phyloP scores from a whole-genome alignment of 23 tunicate genomes.

The Ascidia mentula region DNA sequence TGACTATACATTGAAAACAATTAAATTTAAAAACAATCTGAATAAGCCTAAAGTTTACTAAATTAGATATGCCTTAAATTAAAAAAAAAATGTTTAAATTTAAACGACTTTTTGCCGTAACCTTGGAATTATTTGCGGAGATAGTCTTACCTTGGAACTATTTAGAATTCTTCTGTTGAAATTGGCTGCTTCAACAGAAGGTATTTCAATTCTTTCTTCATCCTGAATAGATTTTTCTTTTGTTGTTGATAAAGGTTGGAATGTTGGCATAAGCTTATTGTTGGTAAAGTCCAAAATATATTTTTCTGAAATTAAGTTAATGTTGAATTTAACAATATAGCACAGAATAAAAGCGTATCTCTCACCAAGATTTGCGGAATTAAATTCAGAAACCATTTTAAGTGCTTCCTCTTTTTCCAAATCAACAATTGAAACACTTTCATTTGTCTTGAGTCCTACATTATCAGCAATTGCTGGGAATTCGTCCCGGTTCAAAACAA shows the following conservation, averaged over 20 bases:
- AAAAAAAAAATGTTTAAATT: neutral
- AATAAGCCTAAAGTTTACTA: neutral
- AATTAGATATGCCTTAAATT: neutral
- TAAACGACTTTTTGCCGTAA: too few relatives aligned
- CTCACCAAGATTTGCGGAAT: neutral
- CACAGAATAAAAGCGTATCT: neutral
- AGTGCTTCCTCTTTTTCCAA: neutral
- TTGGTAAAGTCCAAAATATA: neutral
- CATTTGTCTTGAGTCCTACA: neutral
- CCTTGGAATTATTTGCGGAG: too few relatives aligned
- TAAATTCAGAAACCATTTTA: neutral
- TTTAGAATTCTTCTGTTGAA: neutral
- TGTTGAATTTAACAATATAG: neutral
- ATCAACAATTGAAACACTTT: neutral
- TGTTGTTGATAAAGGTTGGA: neutral
- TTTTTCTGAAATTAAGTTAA: neutral
- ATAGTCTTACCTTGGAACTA: neutral
- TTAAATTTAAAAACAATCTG: neutral
- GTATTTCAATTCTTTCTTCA: neutral
- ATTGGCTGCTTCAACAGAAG: neutral
- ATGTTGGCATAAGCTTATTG: neutral
- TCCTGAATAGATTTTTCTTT: neutral
- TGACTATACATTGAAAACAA: neutral
- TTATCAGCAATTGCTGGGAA: neutral
- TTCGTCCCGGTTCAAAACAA: neutral